phyloP scores from a whole-genome alignment of 2,113 vertebrate species.

The Spermophilus dauricus region DNA sequence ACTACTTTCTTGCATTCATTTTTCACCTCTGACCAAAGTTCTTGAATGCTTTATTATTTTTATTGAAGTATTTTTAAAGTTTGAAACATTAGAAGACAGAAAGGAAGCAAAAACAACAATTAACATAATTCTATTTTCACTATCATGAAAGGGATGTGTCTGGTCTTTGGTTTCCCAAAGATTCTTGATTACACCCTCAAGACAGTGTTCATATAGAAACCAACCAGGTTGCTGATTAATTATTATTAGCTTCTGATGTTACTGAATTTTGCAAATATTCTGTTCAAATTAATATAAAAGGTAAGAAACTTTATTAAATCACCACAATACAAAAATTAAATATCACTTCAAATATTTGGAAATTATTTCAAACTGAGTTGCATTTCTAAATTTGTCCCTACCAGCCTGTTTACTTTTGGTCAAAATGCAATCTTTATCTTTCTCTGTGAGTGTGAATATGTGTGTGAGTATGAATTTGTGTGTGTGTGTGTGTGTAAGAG shows the following conservation, averaged over 20 bases:
- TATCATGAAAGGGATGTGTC: background rate
- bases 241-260: background rate
- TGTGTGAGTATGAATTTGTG: background rate
- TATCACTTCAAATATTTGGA: background rate
- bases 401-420: background rate
- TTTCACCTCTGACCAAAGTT: background rate
- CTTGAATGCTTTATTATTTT: background rate
- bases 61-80: constrained; percentile 22
- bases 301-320: background rate
- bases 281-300: constrained; percentile 43
- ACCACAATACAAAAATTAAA: background rate
- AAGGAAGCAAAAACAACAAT: background rate
- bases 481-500: background rate
- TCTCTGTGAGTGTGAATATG: background rate
- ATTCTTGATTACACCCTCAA: background rate
- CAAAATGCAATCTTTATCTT: background rate
- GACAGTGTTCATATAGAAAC: background rate
- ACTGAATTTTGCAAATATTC: background rate
- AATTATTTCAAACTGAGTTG: constrained; percentile 32
- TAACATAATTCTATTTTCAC: constrained; percentile 43
- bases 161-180: background rate
- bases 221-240: background rate
- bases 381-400: background rate
- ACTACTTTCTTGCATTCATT: background rate
- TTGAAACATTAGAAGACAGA: constrained; percentile 31